Percentiles rank a stretch among this genome's conserved stretches.
These are phyloP conservation scores for Patella ulyssiponensis DNA, from an alignment of 2,888 invertebrate genomes.

Conservation along the genomic window DNA sequence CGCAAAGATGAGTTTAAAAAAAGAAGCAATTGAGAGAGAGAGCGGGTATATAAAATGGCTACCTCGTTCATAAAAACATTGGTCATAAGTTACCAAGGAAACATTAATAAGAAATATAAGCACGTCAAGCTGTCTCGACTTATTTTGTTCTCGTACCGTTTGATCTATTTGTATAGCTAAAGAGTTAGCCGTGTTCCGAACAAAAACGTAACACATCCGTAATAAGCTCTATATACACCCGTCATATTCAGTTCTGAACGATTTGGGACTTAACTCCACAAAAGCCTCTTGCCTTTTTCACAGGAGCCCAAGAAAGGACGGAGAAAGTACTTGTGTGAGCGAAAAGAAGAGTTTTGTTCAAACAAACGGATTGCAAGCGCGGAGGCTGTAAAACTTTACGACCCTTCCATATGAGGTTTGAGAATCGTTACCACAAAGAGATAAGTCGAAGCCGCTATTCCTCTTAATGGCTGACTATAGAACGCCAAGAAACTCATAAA, in stretches of 20 bases:
- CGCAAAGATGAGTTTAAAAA: too few species aligned
- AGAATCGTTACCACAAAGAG: conserved; percentile 5
- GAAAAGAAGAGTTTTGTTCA: conserved; percentile 2
- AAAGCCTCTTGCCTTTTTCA: not conserved
- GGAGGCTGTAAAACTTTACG: conserved; percentile 4
- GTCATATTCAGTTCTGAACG: not conserved
- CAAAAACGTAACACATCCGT: conserved; percentile 13
- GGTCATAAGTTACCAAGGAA: too few species aligned
- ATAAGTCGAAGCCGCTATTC: conserved; percentile 9
- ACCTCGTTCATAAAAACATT: too few species aligned
- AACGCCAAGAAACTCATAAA: conserved; percentile 7
- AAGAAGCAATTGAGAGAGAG: too few species aligned
- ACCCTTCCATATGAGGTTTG: conserved; percentile 4
- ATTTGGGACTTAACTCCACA: not conserved
- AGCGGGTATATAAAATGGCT: too few species aligned
- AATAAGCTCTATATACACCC: conserved; percentile 11
- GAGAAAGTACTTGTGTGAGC: not conserved
- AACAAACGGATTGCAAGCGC: not conserved
- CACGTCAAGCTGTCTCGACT: too few species aligned
- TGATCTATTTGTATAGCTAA: conserved; percentile 1
- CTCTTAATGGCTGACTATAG: not conserved
- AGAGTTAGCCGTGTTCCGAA: not conserved
- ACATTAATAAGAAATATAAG: too few species aligned
- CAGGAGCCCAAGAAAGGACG: not conserved
- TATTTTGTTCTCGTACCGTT: not conserved